These are phyloP conservation scores for Catajapyx aquilonaris DNA, from an alignment of 1,140 invertebrate genomes.

Conservation along the genomic window DNA sequence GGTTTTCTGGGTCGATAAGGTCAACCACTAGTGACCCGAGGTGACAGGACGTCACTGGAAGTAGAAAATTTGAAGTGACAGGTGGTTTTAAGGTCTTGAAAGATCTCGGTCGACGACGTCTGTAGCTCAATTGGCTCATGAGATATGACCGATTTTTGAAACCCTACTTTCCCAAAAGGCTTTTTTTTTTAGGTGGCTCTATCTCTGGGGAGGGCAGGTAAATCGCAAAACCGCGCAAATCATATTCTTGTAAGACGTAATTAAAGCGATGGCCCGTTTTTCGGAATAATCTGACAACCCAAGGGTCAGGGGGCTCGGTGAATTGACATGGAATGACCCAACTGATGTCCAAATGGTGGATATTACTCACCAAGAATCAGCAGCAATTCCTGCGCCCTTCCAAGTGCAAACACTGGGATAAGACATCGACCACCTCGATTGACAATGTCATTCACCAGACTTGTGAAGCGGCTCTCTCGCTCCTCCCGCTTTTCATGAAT, in stretches of 20 bases:
- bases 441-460: slow-evolving; percentile 89
- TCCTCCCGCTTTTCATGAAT: slow-evolving; percentile 97
- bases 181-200: no score
- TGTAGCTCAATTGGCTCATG: no score
- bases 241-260: slow-evolving; percentile 94
- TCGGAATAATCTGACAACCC: neutral
- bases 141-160: no score
- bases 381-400: slow-evolving; percentile 87
- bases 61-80: no score
- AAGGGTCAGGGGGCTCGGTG: neutral
- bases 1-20: no score
- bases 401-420: slow-evolving; percentile 96
- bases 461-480: slow-evolving; percentile 82
- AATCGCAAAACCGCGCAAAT: slow-evolving; percentile 95
- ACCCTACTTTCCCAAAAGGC: no score
- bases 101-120: no score
- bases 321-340: neutral
- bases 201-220: no score
- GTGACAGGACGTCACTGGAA: no score
- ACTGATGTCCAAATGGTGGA: neutral
- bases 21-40: no score
- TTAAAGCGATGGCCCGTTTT: slow-evolving; percentile 55
- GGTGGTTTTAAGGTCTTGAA: no score
- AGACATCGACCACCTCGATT: slow-evolving; percentile 85
- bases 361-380: slow-evolving; percentile 92